Evolutionary conservation across 2,797 vertebrate species (phyloP), one percentile per base, ranked within the genome.

Genomic region (Coracias cyanogaster): DNA sequence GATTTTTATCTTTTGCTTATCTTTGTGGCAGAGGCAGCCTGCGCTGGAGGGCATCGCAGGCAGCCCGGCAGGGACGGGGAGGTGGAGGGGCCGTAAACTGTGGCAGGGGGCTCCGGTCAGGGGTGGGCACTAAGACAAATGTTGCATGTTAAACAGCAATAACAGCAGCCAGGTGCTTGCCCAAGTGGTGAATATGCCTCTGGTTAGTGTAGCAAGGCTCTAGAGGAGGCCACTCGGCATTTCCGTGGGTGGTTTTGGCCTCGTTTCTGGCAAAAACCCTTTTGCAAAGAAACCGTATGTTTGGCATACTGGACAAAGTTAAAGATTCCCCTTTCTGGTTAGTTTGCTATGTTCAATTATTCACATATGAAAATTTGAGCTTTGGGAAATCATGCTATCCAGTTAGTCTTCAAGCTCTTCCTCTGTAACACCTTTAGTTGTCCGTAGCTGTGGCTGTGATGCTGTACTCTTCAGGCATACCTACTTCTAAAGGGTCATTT

Each of bases 361-460:
- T 96, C 92, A 82, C 49, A 49, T 26, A 57, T 37, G 71, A 60
- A 67, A 65, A 73, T n/a, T 2, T 35, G 54, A 74, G 67, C 85
- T 86, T 91, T 93, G 97, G 87, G 95, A 86, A 92, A 99, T 99
- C 99, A 99, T 99, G 96, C 98, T 99, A 98, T 99, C 99, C 61
- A 99, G 96, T 99, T 99, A 99, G 61, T 99, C 99, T 97, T 99
- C 99, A 67, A 99, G 98, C 85, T 99, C 99, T 46, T 98, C 98
- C 78, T 98, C 98, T 1, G 98, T 98, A 67, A 98, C 46, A 12
- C 46, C 88, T 96, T 97, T 98, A 18, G 97, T 89, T 54, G 84
- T 28, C 51, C 37, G 82, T 61, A 89, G 90, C 31, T 95, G 96
- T 46, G 85, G 90, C 77, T 94, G 91, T 24, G 96, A 43, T 45